phyloP scores from a whole-genome alignment of 2,888 invertebrate species.

The Drosophila heteroneura region DNA sequence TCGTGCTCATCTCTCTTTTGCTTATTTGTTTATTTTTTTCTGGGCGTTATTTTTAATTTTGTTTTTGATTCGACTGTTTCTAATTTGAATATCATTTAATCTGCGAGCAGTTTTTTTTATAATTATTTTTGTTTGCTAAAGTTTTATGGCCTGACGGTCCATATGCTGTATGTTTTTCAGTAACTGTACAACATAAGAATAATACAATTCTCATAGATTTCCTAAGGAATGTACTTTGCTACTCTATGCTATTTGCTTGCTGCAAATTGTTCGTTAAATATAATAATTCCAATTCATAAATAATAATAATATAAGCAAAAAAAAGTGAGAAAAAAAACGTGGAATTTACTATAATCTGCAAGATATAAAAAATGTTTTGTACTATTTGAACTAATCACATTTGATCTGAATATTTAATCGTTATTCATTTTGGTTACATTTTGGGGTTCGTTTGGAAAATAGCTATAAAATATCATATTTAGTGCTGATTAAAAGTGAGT shows the following conservation, averaged over 20 bases:
- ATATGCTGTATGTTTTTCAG: not conserved
- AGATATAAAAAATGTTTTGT: too few species aligned
- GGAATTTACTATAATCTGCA: not conserved
- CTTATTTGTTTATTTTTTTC: conserved; percentile 23
- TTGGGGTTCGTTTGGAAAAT: not conserved
- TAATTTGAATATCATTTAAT: conserved; percentile 71
- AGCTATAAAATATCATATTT: not conserved
- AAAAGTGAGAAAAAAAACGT: not conserved
- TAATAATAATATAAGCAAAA: not conserved
- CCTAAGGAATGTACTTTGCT: not conserved
- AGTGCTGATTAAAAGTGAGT: not conserved
- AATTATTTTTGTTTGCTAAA: conserved; percentile 30
- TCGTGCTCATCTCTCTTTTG: conserved; percentile 22
- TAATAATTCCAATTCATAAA: not conserved
- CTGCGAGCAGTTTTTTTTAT: conserved; percentile 25
- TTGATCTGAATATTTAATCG: not conserved
- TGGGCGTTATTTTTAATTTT: not conserved
- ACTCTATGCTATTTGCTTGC: not conserved
- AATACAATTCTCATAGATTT: not conserved
- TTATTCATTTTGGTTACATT: not conserved
- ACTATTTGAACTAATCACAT: not conserved
- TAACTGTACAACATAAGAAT: not conserved
- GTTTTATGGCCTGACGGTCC: not conserved
- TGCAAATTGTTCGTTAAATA: not conserved
- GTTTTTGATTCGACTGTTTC: conserved; percentile 48